Base-by-base conservation (phyloP, 2,888 invertebrate species). In the Aphodius granarius region DNA sequence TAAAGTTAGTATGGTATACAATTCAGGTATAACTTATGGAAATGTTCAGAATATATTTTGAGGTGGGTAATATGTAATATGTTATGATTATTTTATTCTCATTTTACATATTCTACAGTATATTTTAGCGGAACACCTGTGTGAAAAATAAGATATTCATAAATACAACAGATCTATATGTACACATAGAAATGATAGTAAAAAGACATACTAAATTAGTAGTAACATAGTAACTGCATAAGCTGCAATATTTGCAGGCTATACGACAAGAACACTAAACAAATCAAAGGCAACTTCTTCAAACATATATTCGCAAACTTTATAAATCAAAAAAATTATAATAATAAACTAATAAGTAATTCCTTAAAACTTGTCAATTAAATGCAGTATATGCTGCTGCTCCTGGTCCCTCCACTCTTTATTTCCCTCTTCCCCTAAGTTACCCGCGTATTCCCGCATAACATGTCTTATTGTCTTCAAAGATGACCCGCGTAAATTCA, bases 371-470 rank as follows among this genome's bases (percentile, higher is more conserved):
- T 97, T 96, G 88, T 98, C 97, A 71, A 98, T 94, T 81, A 98
- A 90, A 87, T 97, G 95, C 80, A 97, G 88, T 85, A 98, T 97
- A 85, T 97, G 95, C 82, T 96, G 94, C 83, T 97, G 96, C 84
- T 97, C 97, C 81, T 94, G 93, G 85, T 95, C 94, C 81, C 94
- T 91, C 92, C 95, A 95, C 82, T 95, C 94, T 66, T 91, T 90
- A 83, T 95, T 95, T 73, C 95, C 96, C 21, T 93, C 94, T 83
- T 97, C 97, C 0, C 97, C 98, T 80, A 98, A 91, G 89, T 98
- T 98, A 15, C 97, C 97, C 21, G 97, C 97, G 86, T 97, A 98
- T 88, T 98, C 97, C 90, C 97, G 91, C 96, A 98, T 97, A 68
- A 98, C 94, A 85, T 95, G 96, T 78, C 96, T 90, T 79, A 98